Conservation (phyloP, 2,888 invertebrate genomes). For the Carpatolechia fugitivella region DNA sequence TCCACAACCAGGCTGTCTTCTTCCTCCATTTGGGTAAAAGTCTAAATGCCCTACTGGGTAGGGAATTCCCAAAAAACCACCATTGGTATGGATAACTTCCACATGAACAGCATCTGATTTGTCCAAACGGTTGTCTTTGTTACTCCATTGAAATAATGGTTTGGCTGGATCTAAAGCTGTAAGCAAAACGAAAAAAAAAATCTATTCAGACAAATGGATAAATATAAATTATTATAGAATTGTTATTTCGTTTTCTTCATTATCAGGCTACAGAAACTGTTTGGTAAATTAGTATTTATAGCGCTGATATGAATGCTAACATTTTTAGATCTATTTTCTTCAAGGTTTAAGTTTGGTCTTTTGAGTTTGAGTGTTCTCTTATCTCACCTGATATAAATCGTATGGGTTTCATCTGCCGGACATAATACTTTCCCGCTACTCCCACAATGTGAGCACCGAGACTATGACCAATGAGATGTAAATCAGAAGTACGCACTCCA, state of each 20-base stretch:
- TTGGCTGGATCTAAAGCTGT: conserved; percentile 60
- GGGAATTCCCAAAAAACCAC: conserved; percentile 53
- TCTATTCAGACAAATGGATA: too few relatives aligned
- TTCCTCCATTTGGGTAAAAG: conserved; percentile 63
- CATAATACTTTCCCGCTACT: conserved; percentile 36
- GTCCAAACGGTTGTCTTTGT: conserved; percentile 46
- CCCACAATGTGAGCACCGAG: conserved; percentile 53
- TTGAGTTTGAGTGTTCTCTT: too few relatives aligned
- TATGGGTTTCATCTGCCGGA: background rate
- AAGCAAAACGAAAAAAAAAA: too few relatives aligned
- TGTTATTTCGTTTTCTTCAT: too few relatives aligned
- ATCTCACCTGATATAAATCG: background rate
- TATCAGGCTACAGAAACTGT: too few relatives aligned
- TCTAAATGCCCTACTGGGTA: conserved; percentile 57
- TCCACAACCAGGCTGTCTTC: conserved; percentile 51
- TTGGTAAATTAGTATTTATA: too few relatives aligned
- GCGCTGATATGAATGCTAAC: too few relatives aligned
- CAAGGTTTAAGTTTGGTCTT: too few relatives aligned
- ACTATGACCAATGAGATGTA: conserved; percentile 46
- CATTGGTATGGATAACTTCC: conserved; percentile 63
- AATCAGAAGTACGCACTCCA: conserved; percentile 14
- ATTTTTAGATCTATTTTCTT: too few relatives aligned
- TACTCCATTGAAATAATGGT: conserved; percentile 46
- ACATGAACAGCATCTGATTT: conserved; percentile 53
- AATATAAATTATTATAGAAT: too few relatives aligned